phyloP scores from a whole-genome alignment of 2,888 invertebrate genomes.

The Lochmaea capreae region DNA sequence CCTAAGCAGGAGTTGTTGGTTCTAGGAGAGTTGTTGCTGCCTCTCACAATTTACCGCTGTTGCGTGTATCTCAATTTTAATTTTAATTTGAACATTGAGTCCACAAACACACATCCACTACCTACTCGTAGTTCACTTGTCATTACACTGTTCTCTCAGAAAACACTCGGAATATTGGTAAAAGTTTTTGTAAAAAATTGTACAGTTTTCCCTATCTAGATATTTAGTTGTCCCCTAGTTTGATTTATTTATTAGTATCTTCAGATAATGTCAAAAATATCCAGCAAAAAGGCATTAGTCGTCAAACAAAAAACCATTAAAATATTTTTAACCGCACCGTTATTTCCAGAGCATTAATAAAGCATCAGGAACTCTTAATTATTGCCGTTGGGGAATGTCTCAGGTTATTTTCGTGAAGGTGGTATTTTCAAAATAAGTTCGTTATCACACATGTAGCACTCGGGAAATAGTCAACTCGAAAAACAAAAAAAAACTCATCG shows the following conservation, averaged over 20 bases:
- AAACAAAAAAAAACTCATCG: conserved; percentile 46
- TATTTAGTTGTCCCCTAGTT: background rate
- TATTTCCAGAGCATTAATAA: conserved; percentile 31
- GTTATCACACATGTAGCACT: conserved; percentile 56
- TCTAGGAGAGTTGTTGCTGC: too few species aligned
- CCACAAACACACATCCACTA: too few species aligned
- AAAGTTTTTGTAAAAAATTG: too few species aligned
- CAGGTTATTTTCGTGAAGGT: conserved; percentile 50
- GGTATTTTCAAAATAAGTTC: conserved; percentile 58
- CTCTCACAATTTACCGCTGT: too few species aligned
- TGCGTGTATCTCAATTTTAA: too few species aligned
- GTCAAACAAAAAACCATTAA: conserved; percentile 9
- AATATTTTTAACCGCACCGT: conserved; percentile 12
- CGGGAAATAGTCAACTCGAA: conserved; percentile 40
- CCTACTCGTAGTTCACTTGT: too few species aligned
- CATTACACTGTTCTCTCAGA: too few species aligned
- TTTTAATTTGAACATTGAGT: too few species aligned
- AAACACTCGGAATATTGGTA: too few species aligned
- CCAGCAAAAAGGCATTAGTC: conserved; percentile 1
- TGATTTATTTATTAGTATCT: background rate
- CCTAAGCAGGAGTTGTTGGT: too few species aligned
- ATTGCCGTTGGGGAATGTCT: conserved; percentile 46
- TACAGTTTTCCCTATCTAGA: background rate
- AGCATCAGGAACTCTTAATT: conserved; percentile 44
- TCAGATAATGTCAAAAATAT: background rate